Conservation (phyloP, 2,113 vertebrate species). For the Labrus mixtus region DNA sequence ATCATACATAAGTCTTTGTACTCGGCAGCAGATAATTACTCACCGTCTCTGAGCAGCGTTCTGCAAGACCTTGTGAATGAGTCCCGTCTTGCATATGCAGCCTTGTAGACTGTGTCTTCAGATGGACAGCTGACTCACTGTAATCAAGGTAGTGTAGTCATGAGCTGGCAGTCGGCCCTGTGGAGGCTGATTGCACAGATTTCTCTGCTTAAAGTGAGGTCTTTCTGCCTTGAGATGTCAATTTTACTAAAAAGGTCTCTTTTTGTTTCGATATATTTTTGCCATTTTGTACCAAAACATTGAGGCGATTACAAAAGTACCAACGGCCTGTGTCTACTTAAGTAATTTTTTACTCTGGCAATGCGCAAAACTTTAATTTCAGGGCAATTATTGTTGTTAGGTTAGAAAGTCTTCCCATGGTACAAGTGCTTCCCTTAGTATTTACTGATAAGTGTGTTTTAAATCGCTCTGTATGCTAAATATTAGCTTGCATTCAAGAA, state of each 20-base stretch:
- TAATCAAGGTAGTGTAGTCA: conserved; percentile 73
- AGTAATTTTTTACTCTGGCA: no score
- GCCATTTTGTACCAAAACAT: no score
- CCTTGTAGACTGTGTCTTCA: conserved; percentile 64
- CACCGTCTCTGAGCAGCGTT: conserved; percentile 25
- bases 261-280: no score
- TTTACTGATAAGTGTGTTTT: no score
- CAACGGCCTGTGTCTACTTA: no score
- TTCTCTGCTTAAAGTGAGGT: conserved; percentile 32
- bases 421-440: no score
- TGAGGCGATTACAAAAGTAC: no score
- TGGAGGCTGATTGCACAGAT: conserved; percentile 64
- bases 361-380: no score
- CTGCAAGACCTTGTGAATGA: conserved; percentile 62
- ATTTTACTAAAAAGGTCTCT: conserved; percentile 37
- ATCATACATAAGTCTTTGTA: conserved; percentile 5
- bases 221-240: conserved; percentile 45
- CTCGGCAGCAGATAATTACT: conserved; percentile 6
- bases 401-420: no score
- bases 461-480: no score
- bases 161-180: conserved; percentile 71
- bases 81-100: conserved; percentile 47
- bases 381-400: no score
- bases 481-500: no score
- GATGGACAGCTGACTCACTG: conserved; percentile 75